Percentiles rank a stretch among this genome's conserved stretches.
phyloP scores from a whole-genome alignment of 2,113 vertebrate species.

The Irena cyanogastra region DNA sequence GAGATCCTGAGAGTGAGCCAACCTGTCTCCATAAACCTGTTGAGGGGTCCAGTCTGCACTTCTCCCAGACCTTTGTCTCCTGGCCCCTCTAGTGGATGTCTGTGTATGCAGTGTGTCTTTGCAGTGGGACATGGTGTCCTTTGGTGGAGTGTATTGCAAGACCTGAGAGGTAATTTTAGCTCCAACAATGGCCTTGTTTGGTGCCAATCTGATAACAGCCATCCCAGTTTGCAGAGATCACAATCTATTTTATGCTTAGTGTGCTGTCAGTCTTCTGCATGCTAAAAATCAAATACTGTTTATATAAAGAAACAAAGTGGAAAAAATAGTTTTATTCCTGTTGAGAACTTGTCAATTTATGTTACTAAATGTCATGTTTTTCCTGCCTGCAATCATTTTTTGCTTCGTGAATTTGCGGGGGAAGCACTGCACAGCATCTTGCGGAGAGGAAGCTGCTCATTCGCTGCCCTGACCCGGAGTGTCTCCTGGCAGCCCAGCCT shows the following conservation, averaged over 20 bases:
- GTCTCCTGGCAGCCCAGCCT: background rate
- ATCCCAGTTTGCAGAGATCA: background rate
- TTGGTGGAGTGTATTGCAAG: background rate
- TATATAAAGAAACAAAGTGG: constrained; percentile 15
- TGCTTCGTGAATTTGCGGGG: background rate
- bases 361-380: constrained; percentile 8
- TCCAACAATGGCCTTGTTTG: constrained; percentile 8
- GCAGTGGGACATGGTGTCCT: background rate
- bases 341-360: constrained; percentile 31
- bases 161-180: constrained; percentile 38
- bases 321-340: background rate
- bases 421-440: background rate
- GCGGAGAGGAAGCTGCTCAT: background rate
- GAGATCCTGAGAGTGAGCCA: background rate
- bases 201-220: constrained; percentile 52
- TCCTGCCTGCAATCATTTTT: background rate
- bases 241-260: constrained; percentile 8
- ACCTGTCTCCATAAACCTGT: background rate
- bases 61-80: background rate
- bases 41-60: background rate
- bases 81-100: background rate
- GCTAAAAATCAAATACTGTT: background rate
- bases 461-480: background rate
- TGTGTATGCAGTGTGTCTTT: background rate
- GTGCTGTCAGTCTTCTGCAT: background rate